A percentile compares a stretch with the other conserved stretches of the same genome.
These are phyloP conservation scores for Stenotaenia linearis DNA, from an alignment of 2,888 invertebrate species.

Conservation along the genomic window DNA sequence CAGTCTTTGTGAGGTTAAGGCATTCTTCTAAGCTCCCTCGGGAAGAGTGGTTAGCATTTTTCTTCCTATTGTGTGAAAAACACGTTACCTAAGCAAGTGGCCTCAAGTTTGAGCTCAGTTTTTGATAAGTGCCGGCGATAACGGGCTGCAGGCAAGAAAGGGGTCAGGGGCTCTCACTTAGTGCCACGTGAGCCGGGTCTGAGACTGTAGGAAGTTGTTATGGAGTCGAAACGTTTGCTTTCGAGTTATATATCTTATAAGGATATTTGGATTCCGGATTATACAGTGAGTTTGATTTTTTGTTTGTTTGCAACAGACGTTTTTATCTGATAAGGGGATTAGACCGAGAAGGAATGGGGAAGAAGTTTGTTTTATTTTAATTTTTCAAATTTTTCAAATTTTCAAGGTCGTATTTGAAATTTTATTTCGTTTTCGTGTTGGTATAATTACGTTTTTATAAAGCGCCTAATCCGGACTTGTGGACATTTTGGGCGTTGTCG, in stretches of 20 bases:
- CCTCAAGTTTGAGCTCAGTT: neutral
- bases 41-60: neutral
- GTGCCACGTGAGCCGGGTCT: neutral
- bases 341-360: neutral
- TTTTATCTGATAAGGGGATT: neutral
- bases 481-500: slow-evolving; percentile 5
- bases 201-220: neutral
- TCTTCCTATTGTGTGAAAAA: neutral
- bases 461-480: neutral
- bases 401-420: neutral
- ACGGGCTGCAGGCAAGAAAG: neutral
- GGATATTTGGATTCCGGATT: neutral
- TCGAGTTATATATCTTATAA: neutral
- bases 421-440: neutral
- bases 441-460: neutral
- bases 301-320: neutral
- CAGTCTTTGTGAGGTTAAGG: neutral
- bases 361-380: neutral
- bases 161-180: neutral
- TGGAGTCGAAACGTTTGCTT: neutral
- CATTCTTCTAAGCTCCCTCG: neutral
- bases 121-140: neutral
- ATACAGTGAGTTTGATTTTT: neutral
- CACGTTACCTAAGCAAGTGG: neutral
- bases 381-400: too few species aligned